These are phyloP conservation scores for Erebia ligea DNA, from an alignment of 2,888 invertebrate genomes.

Conservation along the genomic window DNA sequence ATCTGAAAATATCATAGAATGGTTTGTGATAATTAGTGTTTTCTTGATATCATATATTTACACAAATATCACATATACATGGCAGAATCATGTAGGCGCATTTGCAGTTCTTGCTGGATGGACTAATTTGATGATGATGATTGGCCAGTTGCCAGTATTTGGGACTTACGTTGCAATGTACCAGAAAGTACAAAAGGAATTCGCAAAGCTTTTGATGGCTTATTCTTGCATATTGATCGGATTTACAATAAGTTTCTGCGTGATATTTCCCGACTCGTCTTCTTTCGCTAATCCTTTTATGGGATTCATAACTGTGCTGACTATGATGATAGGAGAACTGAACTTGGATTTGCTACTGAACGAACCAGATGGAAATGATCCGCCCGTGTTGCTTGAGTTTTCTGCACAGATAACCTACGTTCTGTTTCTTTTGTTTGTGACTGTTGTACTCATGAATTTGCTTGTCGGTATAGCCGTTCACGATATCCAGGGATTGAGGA, in stretches of 20 bases:
- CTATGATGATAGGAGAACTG: slow-evolving; percentile 95
- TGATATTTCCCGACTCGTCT: slow-evolving; percentile 92
- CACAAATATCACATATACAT: slow-evolving; percentile 88
- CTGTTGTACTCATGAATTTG: slow-evolving; percentile 93
- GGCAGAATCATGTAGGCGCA: slow-evolving; percentile 94
- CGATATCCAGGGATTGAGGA: slow-evolving; percentile 92
- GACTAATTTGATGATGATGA: slow-evolving; percentile 96
- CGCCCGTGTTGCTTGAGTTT: slow-evolving; percentile 89
- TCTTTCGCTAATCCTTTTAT: slow-evolving; percentile 93
- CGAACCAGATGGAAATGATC: slow-evolving; percentile 89
- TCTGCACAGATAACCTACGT: slow-evolving; percentile 93
- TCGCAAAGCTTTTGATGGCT: slow-evolving; percentile 92
- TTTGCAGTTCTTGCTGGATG: slow-evolving; percentile 93
- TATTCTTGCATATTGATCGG: slow-evolving; percentile 93
- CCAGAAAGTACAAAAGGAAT: slow-evolving; percentile 93
- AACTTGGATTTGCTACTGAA: slow-evolving; percentile 90
- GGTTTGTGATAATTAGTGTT: slow-evolving; percentile 93
- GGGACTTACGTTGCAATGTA: slow-evolving; percentile 96
- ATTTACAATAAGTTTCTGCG: slow-evolving; percentile 94
- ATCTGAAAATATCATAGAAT: slow-evolving; percentile 93
- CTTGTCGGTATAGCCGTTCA: slow-evolving; percentile 94
- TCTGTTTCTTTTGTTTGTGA: slow-evolving; percentile 91
- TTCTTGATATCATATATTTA: slow-evolving; percentile 92
- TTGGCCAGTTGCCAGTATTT: slow-evolving; percentile 93
- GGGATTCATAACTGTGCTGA: slow-evolving; percentile 92